Conservation (phyloP, 2,888 invertebrate species). For the Agrotis clavis region DNA sequence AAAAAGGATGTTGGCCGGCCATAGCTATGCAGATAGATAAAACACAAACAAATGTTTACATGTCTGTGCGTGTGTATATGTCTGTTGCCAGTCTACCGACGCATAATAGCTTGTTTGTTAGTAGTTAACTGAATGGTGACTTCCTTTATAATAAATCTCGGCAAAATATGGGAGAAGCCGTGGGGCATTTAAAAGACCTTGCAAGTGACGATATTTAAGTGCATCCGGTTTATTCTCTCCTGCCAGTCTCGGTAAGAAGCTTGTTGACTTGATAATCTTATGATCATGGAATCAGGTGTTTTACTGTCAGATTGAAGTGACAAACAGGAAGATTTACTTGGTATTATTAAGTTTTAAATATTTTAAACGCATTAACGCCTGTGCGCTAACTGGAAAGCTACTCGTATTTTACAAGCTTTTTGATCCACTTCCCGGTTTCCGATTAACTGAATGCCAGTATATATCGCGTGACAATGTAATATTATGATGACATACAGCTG, state of each 20-base stretch:
- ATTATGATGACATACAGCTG: too few relatives aligned
- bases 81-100: slow-evolving; percentile 5
- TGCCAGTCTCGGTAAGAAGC: too few relatives aligned
- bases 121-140: slow-evolving; percentile 24
- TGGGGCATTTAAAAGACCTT: slow-evolving; percentile 36
- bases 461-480: too few relatives aligned
- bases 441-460: too few relatives aligned
- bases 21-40: neutral
- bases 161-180: slow-evolving; percentile 24
- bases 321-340: neutral
- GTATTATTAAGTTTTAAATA: too few relatives aligned
- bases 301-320: neutral
- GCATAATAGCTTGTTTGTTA: slow-evolving; percentile 36
- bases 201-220: slow-evolving; percentile 9
- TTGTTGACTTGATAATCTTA: slow-evolving; percentile 9
- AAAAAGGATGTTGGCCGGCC: too few relatives aligned
- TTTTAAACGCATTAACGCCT: too few relatives aligned
- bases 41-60: neutral
- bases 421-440: too few relatives aligned
- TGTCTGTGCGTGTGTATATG: neutral
- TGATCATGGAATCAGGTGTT: neutral
- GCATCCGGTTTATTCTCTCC: slow-evolving; percentile 4
- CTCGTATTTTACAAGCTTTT: too few relatives aligned
- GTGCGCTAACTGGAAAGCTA: too few relatives aligned
- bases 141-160: slow-evolving; percentile 47